Percentiles rank a stretch among this genome's conserved stretches.
Conservation (phyloP, 2,797 vertebrate species). For the Toxotes lorentzi region DNA sequence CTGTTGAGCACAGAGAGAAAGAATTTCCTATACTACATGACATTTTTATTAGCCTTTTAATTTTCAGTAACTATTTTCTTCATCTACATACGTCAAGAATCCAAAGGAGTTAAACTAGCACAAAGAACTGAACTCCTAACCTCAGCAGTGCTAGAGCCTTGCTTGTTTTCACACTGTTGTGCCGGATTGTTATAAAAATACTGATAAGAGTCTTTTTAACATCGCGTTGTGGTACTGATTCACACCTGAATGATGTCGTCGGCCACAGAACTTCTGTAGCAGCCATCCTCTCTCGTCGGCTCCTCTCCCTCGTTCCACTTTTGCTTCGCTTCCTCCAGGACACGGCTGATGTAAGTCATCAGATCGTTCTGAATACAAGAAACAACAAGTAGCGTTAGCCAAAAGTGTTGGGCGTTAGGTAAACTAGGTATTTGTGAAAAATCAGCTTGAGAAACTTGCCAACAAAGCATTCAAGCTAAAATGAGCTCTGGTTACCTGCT, state of each 20-base stretch:
- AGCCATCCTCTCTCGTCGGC: conserved; percentile 81
- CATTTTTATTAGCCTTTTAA: background rate
- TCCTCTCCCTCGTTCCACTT: conserved; percentile 80
- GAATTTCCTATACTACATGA: background rate
- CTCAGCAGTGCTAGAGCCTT: too few species aligned
- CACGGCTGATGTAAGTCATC: conserved; percentile 68
- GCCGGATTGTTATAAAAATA: too few species aligned
- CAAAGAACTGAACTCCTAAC: too few species aligned
- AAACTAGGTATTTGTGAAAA: too few species aligned
- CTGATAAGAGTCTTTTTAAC: background rate
- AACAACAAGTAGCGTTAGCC: too few species aligned
- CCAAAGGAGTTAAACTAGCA: too few species aligned
- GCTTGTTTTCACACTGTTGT: background rate
- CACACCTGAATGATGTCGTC: conserved; percentile 91
- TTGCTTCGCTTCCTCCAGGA: conserved; percentile 82
- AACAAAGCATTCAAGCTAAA: background rate
- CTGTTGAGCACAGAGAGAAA: background rate
- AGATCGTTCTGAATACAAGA: conserved; percentile 77
- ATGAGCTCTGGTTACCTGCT: conserved; percentile 78
- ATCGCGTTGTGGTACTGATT: too few species aligned
- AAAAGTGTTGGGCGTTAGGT: background rate
- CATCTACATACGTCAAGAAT: too few species aligned
- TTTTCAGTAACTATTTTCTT: too few species aligned
- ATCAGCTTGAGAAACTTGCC: too few species aligned
- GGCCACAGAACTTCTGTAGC: conserved; percentile 86